These are phyloP conservation scores for Ophioninae sp. DNA, from an alignment of 2,888 invertebrate genomes.

Conservation along the genomic window DNA sequence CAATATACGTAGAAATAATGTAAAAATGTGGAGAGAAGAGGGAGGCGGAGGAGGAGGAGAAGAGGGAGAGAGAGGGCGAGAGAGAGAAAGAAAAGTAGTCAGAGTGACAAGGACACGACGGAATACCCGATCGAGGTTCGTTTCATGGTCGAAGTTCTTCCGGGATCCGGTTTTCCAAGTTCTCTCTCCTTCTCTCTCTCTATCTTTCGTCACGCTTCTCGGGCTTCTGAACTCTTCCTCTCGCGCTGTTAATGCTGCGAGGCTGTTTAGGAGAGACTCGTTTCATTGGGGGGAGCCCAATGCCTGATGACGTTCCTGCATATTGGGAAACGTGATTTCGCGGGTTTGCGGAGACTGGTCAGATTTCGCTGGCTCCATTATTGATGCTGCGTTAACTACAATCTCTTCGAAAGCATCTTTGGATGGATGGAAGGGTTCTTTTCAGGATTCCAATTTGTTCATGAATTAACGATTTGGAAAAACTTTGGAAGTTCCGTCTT, in stretches of 20 bases:
- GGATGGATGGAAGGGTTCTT: too few species aligned
- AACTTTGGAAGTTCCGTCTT: too few species aligned
- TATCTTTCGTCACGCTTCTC: conserved; percentile 47
- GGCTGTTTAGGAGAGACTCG: conserved; percentile 56
- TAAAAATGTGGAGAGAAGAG: background rate
- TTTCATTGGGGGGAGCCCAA: conserved; percentile 56
- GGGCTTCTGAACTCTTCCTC: conserved; percentile 54
- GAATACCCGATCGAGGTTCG: conserved; percentile 45
- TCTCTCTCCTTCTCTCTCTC: conserved; percentile 12
- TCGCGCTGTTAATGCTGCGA: conserved; percentile 30
- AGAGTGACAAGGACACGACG: conserved; percentile 39
- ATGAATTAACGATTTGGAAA: too few species aligned
- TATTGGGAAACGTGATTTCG: too few species aligned
- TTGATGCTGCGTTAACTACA: background rate
- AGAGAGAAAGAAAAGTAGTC: background rate
- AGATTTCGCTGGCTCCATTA: too few species aligned
- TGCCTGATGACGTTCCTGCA: conserved; percentile 63
- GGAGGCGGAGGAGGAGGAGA: background rate
- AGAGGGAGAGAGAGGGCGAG: background rate
- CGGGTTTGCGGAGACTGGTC: too few species aligned
- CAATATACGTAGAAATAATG: too few species aligned
- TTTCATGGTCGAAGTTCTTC: conserved; percentile 52
- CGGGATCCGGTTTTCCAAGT: conserved; percentile 61
- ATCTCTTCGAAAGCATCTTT: too few species aligned
- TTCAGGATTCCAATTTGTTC: too few species aligned